Evolutionary conservation across 2,888 invertebrate species (phyloP).

Genomic region (Siphlonurus alternatus): DNA sequence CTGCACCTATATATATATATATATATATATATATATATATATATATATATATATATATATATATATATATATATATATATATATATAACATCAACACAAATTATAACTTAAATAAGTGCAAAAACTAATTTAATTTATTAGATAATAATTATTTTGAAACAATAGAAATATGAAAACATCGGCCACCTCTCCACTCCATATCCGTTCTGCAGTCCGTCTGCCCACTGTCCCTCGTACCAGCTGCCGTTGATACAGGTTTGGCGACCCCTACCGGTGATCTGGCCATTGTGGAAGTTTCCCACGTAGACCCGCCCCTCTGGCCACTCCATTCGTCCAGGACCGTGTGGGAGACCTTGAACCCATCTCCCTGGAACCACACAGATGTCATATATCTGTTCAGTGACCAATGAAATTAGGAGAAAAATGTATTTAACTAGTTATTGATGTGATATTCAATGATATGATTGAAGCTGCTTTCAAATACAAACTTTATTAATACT

Average conservation of each 20-base stretch:
- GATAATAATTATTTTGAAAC: neutral
- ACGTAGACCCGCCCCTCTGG: conserved; percentile 59
- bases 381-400: too few relatives aligned
- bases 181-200: conserved; percentile 50
- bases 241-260: conserved; percentile 48
- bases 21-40: neutral
- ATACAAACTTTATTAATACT: too few relatives aligned
- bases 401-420: too few relatives aligned
- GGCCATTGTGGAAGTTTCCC: conserved; percentile 63
- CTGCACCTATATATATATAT: too few relatives aligned
- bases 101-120: too few relatives aligned
- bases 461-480: too few relatives aligned
- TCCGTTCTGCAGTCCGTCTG: conserved; percentile 68
- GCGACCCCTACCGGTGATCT: conserved; percentile 53
- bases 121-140: too few relatives aligned
- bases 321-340: conserved; percentile 67
- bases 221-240: conserved; percentile 65
- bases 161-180: conserved; percentile 8
- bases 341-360: conserved; percentile 69
- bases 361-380: conserved; percentile 48
- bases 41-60: too few relatives aligned
- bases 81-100: too few relatives aligned
- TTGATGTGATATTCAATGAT: too few relatives aligned
- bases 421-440: too few relatives aligned
- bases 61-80: too few relatives aligned